Evolutionary conservation across 2,888 invertebrate genomes (phyloP).

Genomic region (Calameuta idolon): DNA sequence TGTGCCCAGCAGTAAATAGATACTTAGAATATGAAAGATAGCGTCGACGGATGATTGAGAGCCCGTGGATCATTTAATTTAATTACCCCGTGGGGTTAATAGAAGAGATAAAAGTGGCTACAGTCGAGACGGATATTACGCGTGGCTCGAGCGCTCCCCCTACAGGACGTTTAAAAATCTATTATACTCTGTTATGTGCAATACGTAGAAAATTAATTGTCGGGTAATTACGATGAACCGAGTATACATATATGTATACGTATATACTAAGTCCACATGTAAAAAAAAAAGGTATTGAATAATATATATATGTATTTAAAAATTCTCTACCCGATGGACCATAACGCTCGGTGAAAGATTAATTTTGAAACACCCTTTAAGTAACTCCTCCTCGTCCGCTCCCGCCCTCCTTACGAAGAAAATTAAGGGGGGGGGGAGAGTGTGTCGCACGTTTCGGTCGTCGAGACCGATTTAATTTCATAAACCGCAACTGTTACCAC

Average conservation of each 20-base stretch:
- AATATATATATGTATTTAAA: background rate
- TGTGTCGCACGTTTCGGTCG: slow-evolving; percentile 50
- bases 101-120: slow-evolving; percentile 62
- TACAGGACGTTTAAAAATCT: slow-evolving; percentile 11
- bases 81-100: slow-evolving; percentile 64
- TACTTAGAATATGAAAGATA: background rate
- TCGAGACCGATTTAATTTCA: slow-evolving; percentile 64
- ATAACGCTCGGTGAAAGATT: background rate
- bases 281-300: background rate
- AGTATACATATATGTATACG: background rate
- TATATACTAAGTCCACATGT: background rate
- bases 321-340: background rate
- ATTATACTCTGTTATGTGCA: background rate
- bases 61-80: slow-evolving; percentile 65
- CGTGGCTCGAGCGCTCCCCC: slow-evolving; percentile 31
- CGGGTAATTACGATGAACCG: background rate
- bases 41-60: slow-evolving; percentile 58
- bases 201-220: background rate
- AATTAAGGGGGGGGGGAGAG: slow-evolving; percentile 33
- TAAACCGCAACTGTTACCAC: slow-evolving; percentile 67
- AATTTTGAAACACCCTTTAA: slow-evolving; percentile 29
- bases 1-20: slow-evolving; percentile 1
- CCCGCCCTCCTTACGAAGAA: slow-evolving; percentile 14
- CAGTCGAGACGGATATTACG: slow-evolving; percentile 47
- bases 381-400: slow-evolving; percentile 15